Percentiles rank a stretch among this genome's conserved stretches.
Conservation (phyloP, 2,113 vertebrate species). For the Phalacrocorax brasilianus region DNA sequence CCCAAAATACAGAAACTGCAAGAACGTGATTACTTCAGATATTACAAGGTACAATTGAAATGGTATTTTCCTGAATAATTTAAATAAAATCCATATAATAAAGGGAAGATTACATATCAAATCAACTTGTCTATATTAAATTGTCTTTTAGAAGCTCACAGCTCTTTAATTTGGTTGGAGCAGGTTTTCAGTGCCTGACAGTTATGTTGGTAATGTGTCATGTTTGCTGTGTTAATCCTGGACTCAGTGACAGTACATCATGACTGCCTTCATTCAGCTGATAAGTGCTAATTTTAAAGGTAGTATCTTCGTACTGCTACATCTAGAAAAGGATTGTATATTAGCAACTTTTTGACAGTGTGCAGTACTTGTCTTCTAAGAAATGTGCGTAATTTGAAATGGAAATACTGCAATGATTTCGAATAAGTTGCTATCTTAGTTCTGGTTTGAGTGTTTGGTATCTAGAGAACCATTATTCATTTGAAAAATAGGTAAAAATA, state of each 20-base stretch:
- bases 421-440: not conserved
- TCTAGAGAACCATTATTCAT: not conserved
- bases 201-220: not conserved
- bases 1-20: constrained; percentile 89
- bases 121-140: not conserved
- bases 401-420: not conserved
- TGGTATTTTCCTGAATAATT: not conserved
- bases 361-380: not conserved
- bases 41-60: constrained; percentile 85
- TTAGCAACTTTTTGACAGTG: not conserved
- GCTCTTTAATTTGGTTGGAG: not conserved
- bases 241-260: not conserved
- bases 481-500: not conserved
- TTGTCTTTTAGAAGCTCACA: not conserved
- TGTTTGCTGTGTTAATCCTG: not conserved
- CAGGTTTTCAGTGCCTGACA: not conserved
- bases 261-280: not conserved
- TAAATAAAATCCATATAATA: not conserved
- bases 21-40: constrained; percentile 94
- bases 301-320: not conserved
- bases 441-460: not conserved
- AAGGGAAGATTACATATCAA: not conserved
- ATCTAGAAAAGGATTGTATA: not conserved
- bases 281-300: not conserved
- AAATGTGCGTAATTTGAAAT: not conserved